Conservation (phyloP, 2,888 invertebrate genomes). For the Epiblema foenella region DNA sequence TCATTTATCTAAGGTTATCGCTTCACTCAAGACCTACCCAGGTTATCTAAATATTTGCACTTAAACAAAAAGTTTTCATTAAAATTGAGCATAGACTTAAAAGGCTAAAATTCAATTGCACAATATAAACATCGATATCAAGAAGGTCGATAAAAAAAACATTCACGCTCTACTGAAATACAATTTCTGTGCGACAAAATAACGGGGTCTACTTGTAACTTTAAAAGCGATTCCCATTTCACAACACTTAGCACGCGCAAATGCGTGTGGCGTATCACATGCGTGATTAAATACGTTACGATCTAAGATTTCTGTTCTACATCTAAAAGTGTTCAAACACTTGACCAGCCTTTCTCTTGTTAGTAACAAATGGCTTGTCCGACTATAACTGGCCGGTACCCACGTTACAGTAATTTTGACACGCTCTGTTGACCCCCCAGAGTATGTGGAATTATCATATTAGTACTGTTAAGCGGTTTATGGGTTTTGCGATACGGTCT, state of each 20-base stretch:
- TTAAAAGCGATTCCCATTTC: background rate
- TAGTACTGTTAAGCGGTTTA: conserved; percentile 45
- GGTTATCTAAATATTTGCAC: too few species aligned
- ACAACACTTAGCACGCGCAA: background rate
- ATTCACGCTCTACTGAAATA: too few species aligned
- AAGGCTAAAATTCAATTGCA: too few species aligned
- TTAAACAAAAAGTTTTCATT: too few species aligned
- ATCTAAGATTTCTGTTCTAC: conserved; percentile 12
- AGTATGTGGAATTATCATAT: conserved; percentile 45
- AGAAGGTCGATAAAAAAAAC: too few species aligned
- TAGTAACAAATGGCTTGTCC: conserved; percentile 40
- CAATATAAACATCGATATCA: too few species aligned
- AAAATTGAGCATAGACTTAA: too few species aligned
- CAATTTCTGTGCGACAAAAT: too few species aligned
- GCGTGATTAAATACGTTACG: conserved; percentile 3
- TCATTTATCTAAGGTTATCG: too few species aligned
- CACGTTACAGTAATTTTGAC: conserved; percentile 43
- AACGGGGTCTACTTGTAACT: too few species aligned
- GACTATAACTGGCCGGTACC: conserved; percentile 29
- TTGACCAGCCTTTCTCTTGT: conserved; percentile 44
- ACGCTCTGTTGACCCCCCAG: conserved; percentile 39
- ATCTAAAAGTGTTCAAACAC: conserved; percentile 28
- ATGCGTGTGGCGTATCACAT: background rate
- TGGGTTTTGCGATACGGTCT: conserved; percentile 39
- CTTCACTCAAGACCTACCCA: too few species aligned